Evolutionary conservation across 2,113 vertebrate species (phyloP), one percentile per base, ranked within the genome.

Genomic region (Phocoena sinus): DNA sequence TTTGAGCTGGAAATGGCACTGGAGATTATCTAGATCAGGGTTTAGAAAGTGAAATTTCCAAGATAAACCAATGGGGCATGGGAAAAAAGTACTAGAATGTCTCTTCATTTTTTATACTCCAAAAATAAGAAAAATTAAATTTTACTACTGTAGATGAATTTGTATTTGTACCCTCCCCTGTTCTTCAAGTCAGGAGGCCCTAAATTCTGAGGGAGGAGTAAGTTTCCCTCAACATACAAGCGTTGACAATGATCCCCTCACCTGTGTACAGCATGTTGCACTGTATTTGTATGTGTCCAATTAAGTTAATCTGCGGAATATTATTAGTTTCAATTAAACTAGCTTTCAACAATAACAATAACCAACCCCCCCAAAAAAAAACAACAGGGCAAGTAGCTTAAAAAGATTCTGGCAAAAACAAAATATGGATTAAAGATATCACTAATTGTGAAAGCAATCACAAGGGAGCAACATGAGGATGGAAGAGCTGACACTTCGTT

Each of bases 21-120:
- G 77, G 8, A 28, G 60, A 47, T 86, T 71, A 92, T 60, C 60
- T 56, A 76, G 36, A 73, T 50, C 15, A 33, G 15, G 36, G 33
- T 96, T 95, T 97, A 58, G 25, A 84, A 63, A 92, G 50, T 91
- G 25, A 62, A 94, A 13, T 73, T 93, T 97, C 44, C 60, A 97
- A 96, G 60, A 50, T 88, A 82, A 91, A 83, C n/a, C 26, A 82
- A 0, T 83, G 41, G 33, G 1, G 4, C 44, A 17, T 91, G 21
- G 53, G 47, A 41, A 56, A 96, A 95, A 95, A 89, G 74, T 68
- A 50, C 13, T 89, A 70, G 18, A 91, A 94, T 26, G 91, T 79
- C 0, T 86, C 10, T 56, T 83, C 41, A 89, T 63, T 82, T 80
- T 95, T 93, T 93, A 85, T 67, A 26, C 2, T 44, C 6, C 36